Conservation (phyloP, 2,113 vertebrate species). For the Nothobranchius kuhntae region DNA sequence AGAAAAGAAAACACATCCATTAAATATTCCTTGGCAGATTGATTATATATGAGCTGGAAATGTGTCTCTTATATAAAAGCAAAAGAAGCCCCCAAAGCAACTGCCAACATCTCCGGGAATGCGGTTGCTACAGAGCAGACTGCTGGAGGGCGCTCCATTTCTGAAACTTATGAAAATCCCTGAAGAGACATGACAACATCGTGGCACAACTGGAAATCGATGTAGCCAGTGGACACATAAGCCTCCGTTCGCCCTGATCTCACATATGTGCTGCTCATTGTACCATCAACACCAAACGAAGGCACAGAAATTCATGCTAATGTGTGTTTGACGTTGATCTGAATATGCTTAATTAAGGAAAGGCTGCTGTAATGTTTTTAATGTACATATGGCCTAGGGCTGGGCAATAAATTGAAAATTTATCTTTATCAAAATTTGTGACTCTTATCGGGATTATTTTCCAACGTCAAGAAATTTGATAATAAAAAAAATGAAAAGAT, state of each 20-base stretch:
- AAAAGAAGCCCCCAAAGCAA: constrained; percentile 31
- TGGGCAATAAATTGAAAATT: too few species aligned
- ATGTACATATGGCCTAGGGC: neutral
- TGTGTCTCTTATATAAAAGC: constrained; percentile 18
- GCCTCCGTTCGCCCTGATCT: constrained; percentile 5
- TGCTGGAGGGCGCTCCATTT: constrained; percentile 17
- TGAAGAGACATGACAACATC: constrained; percentile 20
- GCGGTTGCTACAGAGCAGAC: constrained; percentile 8
- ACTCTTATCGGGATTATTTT: too few species aligned
- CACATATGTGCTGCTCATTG: neutral
- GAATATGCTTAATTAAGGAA: neutral
- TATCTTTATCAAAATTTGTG: too few species aligned
- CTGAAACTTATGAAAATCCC: constrained; percentile 30
- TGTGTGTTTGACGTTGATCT: neutral
- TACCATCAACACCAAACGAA: neutral
- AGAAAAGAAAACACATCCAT: constrained; percentile 3
- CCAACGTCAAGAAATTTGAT: too few species aligned
- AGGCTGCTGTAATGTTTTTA: neutral
- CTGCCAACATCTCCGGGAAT: constrained; percentile 16
- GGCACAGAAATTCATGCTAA: neutral
- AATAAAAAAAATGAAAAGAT: too few species aligned
- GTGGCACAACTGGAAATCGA: constrained; percentile 21
- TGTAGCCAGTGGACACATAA: constrained; percentile 15
- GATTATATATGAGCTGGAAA: constrained; percentile 31
- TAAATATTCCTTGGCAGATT: constrained; percentile 2